Conservation (phyloP, 1,140 invertebrate species). For the Zophobas morio region DNA sequence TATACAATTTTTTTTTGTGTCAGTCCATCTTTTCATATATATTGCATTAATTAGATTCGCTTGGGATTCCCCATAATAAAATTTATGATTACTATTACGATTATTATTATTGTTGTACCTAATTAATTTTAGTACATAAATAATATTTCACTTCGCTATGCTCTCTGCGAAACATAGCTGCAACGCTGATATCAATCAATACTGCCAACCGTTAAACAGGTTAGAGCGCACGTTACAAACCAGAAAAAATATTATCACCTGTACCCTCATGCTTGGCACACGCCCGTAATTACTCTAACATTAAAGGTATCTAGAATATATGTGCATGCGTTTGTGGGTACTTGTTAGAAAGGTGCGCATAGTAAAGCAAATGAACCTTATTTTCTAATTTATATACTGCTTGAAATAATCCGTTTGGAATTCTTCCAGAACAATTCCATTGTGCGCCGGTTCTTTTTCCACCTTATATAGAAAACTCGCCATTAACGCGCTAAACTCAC, state of each 20-base stretch:
- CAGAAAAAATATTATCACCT: slow-evolving; percentile 57
- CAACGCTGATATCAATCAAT: slow-evolving; percentile 16
- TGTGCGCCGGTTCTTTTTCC: neutral
- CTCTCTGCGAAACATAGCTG: neutral
- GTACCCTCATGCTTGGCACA: slow-evolving; percentile 57
- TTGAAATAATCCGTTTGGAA: slow-evolving; percentile 1
- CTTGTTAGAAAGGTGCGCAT: slow-evolving; percentile 43
- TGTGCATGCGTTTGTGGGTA: slow-evolving; percentile 1
- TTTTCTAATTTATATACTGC: slow-evolving; percentile 21
- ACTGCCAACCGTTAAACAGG: slow-evolving; percentile 27
- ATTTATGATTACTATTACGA: too few relatives aligned
- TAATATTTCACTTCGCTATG: neutral
- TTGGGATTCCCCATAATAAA: too few relatives aligned
- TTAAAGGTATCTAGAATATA: slow-evolving; percentile 55
- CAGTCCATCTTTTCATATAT: too few relatives aligned
- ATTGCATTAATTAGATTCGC: too few relatives aligned
- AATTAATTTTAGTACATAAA: too few relatives aligned
- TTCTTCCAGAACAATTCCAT: slow-evolving; percentile 20
- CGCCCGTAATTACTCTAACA: slow-evolving; percentile 56
- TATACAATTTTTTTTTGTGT: too few relatives aligned
- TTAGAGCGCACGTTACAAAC: slow-evolving; percentile 36
- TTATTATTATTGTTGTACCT: too few relatives aligned
- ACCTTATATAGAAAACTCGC: neutral
- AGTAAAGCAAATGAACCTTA: slow-evolving; percentile 11
- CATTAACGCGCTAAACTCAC: slow-evolving; percentile 12